These are phyloP conservation scores for Epiblema foenella DNA, from an alignment of 2,888 invertebrate species.

Conservation along the genomic window DNA sequence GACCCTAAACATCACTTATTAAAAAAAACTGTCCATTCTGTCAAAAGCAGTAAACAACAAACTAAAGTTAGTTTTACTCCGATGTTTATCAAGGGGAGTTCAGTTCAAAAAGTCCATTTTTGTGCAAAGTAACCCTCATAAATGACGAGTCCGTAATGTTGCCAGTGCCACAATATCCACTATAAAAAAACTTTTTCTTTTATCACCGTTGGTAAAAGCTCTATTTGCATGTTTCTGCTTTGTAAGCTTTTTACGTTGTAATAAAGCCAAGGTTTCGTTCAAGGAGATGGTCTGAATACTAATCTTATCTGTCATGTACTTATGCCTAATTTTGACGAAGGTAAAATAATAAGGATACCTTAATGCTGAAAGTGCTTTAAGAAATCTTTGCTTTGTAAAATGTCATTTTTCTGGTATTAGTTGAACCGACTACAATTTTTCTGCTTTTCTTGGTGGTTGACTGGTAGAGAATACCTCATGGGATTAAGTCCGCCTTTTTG, in stretches of 20 bases:
- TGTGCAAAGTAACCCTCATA: constrained; percentile 42
- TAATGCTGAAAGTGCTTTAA: not conserved
- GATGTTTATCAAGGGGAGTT: constrained; percentile 31
- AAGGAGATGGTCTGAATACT: constrained; percentile 33
- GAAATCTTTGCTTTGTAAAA: not conserved
- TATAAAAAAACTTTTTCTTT: constrained; percentile 43
- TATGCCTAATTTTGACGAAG: constrained; percentile 13
- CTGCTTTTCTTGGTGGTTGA: too few species aligned
- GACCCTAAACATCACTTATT: too few species aligned
- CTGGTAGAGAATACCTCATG: too few species aligned
- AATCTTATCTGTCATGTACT: constrained; percentile 28
- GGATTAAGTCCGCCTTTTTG: too few species aligned
- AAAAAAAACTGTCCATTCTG: not conserved
- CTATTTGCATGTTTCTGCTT: constrained; percentile 43
- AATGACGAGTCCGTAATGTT: constrained; percentile 38
- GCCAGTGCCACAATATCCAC: constrained; percentile 36
- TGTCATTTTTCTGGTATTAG: too few species aligned
- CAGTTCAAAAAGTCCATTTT: constrained; percentile 41
- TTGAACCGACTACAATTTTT: too few species aligned
- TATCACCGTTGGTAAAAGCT: constrained; percentile 42
- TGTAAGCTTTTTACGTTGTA: constrained; percentile 38
- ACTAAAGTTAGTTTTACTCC: constrained; percentile 18
- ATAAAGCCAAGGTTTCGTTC: constrained; percentile 33
- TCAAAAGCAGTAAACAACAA: constrained; percentile 23
- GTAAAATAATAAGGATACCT: not conserved